Evolutionary conservation across 2,113 vertebrate species (phyloP).

Genomic region (Microtus montanus): DNA sequence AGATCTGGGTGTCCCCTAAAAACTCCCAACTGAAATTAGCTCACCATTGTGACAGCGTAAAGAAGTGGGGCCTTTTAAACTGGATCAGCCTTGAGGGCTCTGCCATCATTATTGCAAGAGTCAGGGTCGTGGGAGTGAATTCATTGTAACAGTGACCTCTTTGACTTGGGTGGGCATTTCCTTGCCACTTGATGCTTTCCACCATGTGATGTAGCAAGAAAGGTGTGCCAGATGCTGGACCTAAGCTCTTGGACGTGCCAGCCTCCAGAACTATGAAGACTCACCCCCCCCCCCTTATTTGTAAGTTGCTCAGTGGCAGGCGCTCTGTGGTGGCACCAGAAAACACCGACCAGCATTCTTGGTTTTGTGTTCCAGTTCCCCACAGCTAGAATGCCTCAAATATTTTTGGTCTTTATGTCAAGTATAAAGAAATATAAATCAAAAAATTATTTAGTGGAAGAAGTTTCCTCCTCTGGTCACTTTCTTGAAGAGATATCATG

Average conservation of each 20-base stretch:
- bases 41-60: not conserved
- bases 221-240: not conserved
- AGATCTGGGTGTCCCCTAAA: not conserved
- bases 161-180: not conserved
- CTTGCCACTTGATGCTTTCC: not conserved
- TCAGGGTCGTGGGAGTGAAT: not conserved
- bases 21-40: not conserved
- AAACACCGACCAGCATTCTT: not conserved
- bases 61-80: not conserved
- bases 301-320: not conserved
- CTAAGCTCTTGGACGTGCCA: not conserved
- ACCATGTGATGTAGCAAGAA: not conserved
- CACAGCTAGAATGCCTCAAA: not conserved
- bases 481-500: not conserved
- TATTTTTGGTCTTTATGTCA: not conserved
- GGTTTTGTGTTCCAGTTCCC: not conserved
- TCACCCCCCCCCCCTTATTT: not conserved
- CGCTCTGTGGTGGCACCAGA: not conserved
- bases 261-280: not conserved
- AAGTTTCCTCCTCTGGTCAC: not conserved
- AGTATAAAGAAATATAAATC: constrained; percentile 1
- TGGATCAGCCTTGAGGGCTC: not conserved
- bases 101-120: not conserved
- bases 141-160: not conserved
- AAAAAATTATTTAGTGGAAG: not conserved